These are phyloP conservation scores for Ptilonorhynchus violaceus DNA, from an alignment of 2,113 vertebrate genomes.

Conservation along the genomic window DNA sequence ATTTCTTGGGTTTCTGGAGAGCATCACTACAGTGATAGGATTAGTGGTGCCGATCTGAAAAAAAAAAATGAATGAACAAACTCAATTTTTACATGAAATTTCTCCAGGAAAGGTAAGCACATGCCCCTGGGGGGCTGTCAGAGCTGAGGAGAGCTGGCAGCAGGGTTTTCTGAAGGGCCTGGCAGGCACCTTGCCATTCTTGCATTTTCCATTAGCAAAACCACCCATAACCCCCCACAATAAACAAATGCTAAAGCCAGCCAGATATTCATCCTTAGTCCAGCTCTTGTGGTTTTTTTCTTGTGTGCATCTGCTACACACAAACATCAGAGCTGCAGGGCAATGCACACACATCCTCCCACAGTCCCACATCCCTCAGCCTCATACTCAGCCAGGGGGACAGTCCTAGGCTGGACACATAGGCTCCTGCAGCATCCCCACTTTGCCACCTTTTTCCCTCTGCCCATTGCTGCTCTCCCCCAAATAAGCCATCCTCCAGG, in stretches of 20 bases:
- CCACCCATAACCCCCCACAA: fast-evolving
- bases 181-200: background rate
- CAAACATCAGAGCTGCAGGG: background rate
- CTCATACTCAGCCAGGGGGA: fast-evolving
- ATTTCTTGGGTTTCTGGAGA: background rate
- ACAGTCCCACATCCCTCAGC: background rate
- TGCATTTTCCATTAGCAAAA: background rate
- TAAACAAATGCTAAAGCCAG: background rate
- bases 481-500: background rate
- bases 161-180: background rate
- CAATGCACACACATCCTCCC: fast-evolving
- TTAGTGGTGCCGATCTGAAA: background rate
- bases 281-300: background rate
- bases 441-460: background rate
- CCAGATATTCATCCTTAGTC: background rate
- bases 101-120: background rate
- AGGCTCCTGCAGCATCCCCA: fast-evolving
- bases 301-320: background rate
- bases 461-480: background rate
- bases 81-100: background rate
- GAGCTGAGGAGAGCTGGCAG: background rate
- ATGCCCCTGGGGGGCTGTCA: too few species aligned
- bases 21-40: background rate
- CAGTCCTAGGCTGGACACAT: background rate
- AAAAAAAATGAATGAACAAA: background rate